phyloP scores from a whole-genome alignment of 2,797 vertebrate species.

The Sebastes goodei region DNA sequence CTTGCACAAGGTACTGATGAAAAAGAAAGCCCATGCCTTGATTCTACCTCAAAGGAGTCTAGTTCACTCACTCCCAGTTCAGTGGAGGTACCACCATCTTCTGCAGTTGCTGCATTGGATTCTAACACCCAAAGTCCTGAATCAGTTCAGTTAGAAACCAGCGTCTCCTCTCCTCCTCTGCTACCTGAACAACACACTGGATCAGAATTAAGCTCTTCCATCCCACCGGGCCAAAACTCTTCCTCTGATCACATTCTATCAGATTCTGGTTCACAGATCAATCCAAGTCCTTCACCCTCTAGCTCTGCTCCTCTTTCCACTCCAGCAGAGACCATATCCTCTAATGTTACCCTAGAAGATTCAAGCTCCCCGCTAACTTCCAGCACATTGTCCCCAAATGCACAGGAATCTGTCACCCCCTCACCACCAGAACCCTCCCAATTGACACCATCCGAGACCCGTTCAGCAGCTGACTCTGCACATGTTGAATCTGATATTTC shows the following conservation, averaged over 20 bases:
- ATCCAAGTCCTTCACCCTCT: background rate
- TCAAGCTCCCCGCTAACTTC: background rate
- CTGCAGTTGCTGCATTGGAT: background rate
- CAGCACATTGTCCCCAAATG: background rate
- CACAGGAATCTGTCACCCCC: background rate
- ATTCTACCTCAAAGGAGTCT: constrained; percentile 28
- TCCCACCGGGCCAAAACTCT: background rate
- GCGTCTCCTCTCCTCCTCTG: background rate
- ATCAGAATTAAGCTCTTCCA: constrained; percentile 1
- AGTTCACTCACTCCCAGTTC: background rate
- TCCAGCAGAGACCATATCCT: background rate
- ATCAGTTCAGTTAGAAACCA: constrained; percentile 7
- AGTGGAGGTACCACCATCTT: background rate
- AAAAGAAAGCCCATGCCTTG: constrained; percentile 7
- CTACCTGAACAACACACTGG: background rate
- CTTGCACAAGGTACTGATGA: constrained; percentile 13
- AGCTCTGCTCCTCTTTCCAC: background rate
- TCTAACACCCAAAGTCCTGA: background rate
- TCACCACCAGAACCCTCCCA: background rate
- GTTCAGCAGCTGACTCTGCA: constrained; percentile 1
- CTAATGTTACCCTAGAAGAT: background rate
- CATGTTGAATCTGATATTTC: constrained; percentile 7
- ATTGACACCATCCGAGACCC: background rate
- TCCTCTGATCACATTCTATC: background rate
- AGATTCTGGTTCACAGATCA: constrained; percentile 15